Evolutionary conservation across 2,888 invertebrate genomes (phyloP).

Genomic region (Athripsodes cinereus): DNA sequence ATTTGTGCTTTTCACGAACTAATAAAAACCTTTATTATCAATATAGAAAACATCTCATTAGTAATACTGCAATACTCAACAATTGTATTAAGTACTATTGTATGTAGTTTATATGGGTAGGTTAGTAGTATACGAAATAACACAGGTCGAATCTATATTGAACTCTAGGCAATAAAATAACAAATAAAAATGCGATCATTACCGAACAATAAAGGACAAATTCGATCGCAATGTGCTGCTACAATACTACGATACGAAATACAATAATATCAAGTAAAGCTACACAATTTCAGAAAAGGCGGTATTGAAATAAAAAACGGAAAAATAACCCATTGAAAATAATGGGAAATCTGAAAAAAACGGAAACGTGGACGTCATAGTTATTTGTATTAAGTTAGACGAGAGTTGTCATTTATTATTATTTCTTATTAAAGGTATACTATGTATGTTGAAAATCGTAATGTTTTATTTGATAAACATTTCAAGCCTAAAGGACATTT

Average conservation of each 20-base stretch:
- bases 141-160: not conserved
- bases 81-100: too few relatives aligned
- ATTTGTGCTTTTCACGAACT: not conserved
- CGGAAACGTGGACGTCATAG: not conserved
- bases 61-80: too few relatives aligned
- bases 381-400: not conserved
- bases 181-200: not conserved
- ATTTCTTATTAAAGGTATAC: constrained; percentile 19
- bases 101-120: too few relatives aligned
- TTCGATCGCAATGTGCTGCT: not conserved
- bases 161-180: not conserved
- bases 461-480: too few relatives aligned
- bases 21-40: constrained; percentile 10
- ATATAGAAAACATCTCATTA: constrained; percentile 4
- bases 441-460: too few relatives aligned
- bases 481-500: too few relatives aligned
- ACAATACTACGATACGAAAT: not conserved
- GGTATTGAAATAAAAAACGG: not conserved
- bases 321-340: not conserved
- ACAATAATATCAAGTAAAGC: not conserved
- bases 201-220: constrained; percentile 1
- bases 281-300: not conserved
- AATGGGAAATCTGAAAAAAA: not conserved
- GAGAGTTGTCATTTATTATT: not conserved
- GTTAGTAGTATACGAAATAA: too few relatives aligned